Base-by-base conservation (phyloP, 2,113 vertebrate genomes). In the Nothocercus nigrocapillus region DNA sequence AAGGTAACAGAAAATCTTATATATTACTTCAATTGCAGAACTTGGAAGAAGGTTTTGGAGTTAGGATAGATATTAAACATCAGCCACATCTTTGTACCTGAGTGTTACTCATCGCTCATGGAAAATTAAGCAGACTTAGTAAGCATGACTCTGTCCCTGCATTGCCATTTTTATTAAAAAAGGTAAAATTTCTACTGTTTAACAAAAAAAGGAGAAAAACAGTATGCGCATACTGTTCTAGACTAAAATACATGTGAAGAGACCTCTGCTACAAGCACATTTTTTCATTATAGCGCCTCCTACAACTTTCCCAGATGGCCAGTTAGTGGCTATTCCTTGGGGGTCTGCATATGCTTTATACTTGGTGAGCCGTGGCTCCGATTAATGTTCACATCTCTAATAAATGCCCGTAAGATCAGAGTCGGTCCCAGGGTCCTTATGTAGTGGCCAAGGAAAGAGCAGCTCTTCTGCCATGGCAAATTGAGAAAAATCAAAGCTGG, bases 261-360 rank as follows among this genome's bases (percentile, higher is more conserved):
- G 85, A 84, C 30, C 67, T 36, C 66, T 83, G 42, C 63, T 73
- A 36, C 53, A 59, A 83, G 62, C 32, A 38, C 7, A 0, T 54
- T 58, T 94, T 75, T 67, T 76, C 32, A 38, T 72, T 53, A 36
- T 27, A 75, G 38, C 13, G 32, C 68, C 69, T 86, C 80, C 82
- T 81, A 68, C 85, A 82, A 1, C 66, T 69, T 89, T 44, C 69
- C 86, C 90, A 92, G 69, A 69, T 87, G 83, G 83, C 38, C 94
- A 94, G 83, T 81, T 84, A 90, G 84, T 30, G 77, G 77, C 64
- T 86, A 28, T 22, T 75, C 77, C 80, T 88, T 56, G 64, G 86
- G 45, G 61, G 86, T 76, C 77, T 61, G 77, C 90, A 76, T 40
- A 88, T 76, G 89, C 28, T 89, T 77, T 30, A 32, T 56, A 90